Percentiles rank a stretch among this genome's conserved stretches.
phyloP scores from a whole-genome alignment of 2,113 vertebrate species.

The Pelmatolapia mariae region DNA sequence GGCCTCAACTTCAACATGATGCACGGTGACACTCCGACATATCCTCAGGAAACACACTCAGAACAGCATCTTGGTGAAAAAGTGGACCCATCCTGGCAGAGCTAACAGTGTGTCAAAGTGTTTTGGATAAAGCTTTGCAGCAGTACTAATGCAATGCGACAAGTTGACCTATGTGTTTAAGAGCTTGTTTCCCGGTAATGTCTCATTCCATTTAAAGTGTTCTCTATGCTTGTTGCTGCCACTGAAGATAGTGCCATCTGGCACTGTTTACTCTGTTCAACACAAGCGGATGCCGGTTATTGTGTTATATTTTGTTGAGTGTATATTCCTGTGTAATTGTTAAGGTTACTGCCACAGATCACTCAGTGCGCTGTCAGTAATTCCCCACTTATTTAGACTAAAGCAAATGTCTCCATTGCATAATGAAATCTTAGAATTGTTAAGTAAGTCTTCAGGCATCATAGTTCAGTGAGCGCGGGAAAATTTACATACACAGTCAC shows the following conservation, averaged over 20 bases:
- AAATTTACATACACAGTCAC: background rate
- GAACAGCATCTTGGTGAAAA: background rate
- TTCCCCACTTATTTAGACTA: background rate
- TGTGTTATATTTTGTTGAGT: background rate
- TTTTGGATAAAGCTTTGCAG: background rate
- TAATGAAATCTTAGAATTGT: background rate
- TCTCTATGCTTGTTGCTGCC: conserved; percentile 10
- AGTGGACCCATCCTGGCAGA: background rate
- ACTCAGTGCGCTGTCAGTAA: background rate
- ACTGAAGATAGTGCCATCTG: conserved; percentile 43
- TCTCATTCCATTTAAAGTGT: conserved; percentile 39
- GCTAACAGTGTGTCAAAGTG: conserved; percentile 10
- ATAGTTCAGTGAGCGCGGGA: background rate
- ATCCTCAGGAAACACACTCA: background rate
- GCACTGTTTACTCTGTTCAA: conserved; percentile 9
- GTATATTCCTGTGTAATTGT: background rate
- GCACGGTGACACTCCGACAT: background rate
- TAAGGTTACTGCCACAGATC: background rate
- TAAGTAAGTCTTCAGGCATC: background rate
- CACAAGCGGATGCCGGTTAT: background rate
- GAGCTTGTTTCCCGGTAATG: conserved; percentile 32
- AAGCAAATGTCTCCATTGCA: background rate
- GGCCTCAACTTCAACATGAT: conserved; percentile 1
- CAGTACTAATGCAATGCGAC: conserved; percentile 33
- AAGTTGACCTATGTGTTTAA: conserved; percentile 51